phyloP scores from a whole-genome alignment of 2,797 vertebrate genomes.

The Megaceryle alcyon region DNA sequence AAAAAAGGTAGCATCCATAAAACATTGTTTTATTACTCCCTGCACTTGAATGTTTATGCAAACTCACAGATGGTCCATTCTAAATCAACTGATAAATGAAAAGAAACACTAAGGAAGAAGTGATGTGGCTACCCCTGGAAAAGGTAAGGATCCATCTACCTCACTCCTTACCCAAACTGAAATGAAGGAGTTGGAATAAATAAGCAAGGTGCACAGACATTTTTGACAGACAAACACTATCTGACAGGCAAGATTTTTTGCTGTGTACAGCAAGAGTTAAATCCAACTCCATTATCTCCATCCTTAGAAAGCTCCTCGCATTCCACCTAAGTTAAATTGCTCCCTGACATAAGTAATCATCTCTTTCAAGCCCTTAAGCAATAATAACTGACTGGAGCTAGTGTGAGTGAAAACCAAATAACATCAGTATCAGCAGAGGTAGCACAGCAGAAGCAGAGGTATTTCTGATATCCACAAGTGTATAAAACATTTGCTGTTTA shows the following conservation, averaged over 20 bases:
- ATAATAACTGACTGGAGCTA: constrained; percentile 11
- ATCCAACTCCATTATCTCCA: neutral
- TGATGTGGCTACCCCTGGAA: neutral
- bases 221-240: neutral
- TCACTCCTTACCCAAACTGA: neutral
- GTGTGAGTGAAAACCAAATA: constrained; percentile 16
- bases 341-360: constrained; percentile 58
- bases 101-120: neutral
- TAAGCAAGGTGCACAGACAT: neutral
- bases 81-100: neutral
- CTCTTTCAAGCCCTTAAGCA: constrained; percentile 47
- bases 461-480: neutral
- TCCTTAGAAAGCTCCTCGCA: constrained; percentile 31
- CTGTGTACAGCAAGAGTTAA: neutral
- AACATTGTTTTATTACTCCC: neutral
- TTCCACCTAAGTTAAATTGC: constrained; percentile 3
- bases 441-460: constrained; percentile 16
- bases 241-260: neutral
- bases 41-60: neutral
- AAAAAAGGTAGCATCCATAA: neutral
- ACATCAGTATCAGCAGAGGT: neutral
- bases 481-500: neutral
- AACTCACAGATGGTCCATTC: neutral
- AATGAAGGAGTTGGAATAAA: neutral
- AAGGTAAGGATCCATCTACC: neutral